Conservation (phyloP, 2,797 vertebrate genomes). For the Manis crassicaudata region DNA sequence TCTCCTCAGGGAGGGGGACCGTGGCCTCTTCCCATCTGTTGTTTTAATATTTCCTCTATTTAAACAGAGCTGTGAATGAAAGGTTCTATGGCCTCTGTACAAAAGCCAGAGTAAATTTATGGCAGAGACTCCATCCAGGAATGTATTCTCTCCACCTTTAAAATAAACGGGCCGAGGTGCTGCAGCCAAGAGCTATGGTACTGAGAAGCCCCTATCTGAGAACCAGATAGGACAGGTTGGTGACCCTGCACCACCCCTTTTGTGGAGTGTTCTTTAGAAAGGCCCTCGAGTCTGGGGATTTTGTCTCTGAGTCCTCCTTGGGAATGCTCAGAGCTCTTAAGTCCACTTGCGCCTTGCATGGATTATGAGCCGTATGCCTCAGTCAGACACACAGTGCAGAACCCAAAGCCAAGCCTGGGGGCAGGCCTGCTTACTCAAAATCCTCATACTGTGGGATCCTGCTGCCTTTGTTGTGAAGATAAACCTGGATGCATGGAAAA, state of each 20-base stretch:
- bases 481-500: background rate
- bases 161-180: slow-evolving; percentile 55
- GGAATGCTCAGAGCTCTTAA: background rate
- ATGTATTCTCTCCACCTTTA: slow-evolving; percentile 68
- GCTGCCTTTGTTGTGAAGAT: background rate
- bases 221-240: background rate
- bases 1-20: background rate
- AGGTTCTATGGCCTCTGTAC: slow-evolving; percentile 45
- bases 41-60: slow-evolving; percentile 66
- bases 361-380: background rate
- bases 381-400: accelerated
- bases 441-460: background rate
- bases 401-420: background rate
- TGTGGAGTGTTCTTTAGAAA: background rate
- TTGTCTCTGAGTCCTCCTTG: background rate
- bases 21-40: background rate
- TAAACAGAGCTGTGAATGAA: slow-evolving; percentile 64
- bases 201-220: background rate
- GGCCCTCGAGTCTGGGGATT: background rate
- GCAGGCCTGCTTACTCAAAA: background rate
- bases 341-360: background rate
- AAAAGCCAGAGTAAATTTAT: slow-evolving; percentile 76
- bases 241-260: background rate
- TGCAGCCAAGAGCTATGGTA: background rate
- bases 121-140: background rate